phyloP scores from a whole-genome alignment of 2,888 invertebrate genomes.

The Lasioglossum oenotherae region DNA sequence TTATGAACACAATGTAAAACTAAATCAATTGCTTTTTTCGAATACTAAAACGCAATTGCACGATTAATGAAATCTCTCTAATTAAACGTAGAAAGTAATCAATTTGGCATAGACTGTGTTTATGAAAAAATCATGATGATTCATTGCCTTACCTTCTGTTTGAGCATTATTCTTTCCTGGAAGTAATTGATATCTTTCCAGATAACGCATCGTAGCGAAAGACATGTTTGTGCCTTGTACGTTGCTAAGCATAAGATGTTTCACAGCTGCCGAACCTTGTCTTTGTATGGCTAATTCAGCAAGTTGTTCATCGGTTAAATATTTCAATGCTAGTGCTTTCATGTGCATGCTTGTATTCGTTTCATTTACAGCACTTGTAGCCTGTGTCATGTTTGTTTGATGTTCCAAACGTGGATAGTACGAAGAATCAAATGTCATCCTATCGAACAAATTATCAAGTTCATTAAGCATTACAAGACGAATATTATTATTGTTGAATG shows the following conservation, averaged over 20 bases:
- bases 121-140: constrained; percentile 2
- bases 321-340: constrained; percentile 86
- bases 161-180: constrained; percentile 81
- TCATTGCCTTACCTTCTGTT: constrained; percentile 70
- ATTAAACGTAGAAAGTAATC: not conserved
- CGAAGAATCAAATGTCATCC: constrained; percentile 77
- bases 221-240: constrained; percentile 87
- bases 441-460: constrained; percentile 47
- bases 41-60: too few relatives aligned
- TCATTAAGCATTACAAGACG: not conserved
- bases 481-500: not conserved
- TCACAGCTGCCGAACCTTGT: constrained; percentile 75
- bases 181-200: constrained; percentile 88
- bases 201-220: constrained; percentile 89
- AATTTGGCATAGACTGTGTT: not conserved
- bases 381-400: constrained; percentile 74
- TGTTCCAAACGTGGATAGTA: constrained; percentile 78
- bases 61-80: too few relatives aligned
- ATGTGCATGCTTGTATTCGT: constrained; percentile 86
- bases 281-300: constrained; percentile 78
- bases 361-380: constrained; percentile 75
- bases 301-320: constrained; percentile 85
- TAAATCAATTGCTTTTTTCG: not conserved
- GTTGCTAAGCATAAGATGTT: constrained; percentile 76
- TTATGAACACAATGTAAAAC: not conserved